Base-by-base conservation (phyloP, 2,888 invertebrate species). In the Lamproptera curius region DNA sequence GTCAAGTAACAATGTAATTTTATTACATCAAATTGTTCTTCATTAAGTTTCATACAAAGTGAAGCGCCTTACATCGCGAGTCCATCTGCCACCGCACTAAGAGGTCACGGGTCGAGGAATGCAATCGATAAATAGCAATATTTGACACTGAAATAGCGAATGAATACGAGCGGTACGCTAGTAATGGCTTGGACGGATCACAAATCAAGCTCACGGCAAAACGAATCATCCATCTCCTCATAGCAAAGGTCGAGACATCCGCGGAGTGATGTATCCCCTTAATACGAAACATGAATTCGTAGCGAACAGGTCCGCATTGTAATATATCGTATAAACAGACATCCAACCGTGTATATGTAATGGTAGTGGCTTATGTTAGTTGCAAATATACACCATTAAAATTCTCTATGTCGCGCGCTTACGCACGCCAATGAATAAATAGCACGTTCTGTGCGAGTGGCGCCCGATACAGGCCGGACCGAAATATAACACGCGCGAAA, bases 101-200 rank as follows among this genome's bases (percentile, higher is more conserved):
- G 53, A 61, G 72, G 65, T 56, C 79, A 72, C 44, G 72, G 78
- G 76, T 77, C 79, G 70, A 63, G 67, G 67, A 74, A 76, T 77
- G 76, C 67, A 67, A 62, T 71, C 70, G 73, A 76, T 78, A 77
- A 72, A 76, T 73, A 68, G 67, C 66, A 59, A 73, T 69, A 76
- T 82, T 77, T 78, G 80, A 82, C 82, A 82, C 78, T 80, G 75
- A 83, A 75, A 80, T 75, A 81, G 67, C 71, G 67, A 65, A 63
- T 65, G 63, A 63, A 65, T 58, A 62, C 61, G 61, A 61, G 57
- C 60, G 58, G 55, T 59, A 61, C 63, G 57, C 64, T 63, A n/a
- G n/a, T n/a, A 66, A 64, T 69, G 63, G 63, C 61, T 62, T 63
- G 60, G 55, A 17, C 58, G 59, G 59, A 63, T 65, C 65, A 75